Base-by-base conservation (phyloP, 2,888 invertebrate species). In the Nomada flava region DNA sequence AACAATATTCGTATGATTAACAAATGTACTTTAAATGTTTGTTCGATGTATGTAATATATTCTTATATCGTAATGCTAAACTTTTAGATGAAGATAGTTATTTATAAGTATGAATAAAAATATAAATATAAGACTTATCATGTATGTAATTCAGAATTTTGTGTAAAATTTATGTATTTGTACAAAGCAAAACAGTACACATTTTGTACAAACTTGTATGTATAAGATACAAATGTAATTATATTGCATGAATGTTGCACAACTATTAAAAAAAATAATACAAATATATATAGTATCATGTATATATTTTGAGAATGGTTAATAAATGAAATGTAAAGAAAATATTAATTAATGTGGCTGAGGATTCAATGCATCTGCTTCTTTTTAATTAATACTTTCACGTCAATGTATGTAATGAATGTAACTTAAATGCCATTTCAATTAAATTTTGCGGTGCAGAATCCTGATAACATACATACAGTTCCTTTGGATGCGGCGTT, bases 381-480 rank as follows among this genome's bases (percentile, higher is more conserved):
- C 18, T n/a, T 52, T 47, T 64, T 65, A 47, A 3, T 47, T 13
- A 10, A 47, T 15, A 47, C 2, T 13, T 42, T 79, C 26, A 64
- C 29, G 52, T 60, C 62, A 81, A 26, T 13, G 69, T 90, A 75
- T 92, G 90, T 74, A 94, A 93, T 95, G 95, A 72, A 94, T 96
- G 94, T 4, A 97, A 94, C 87, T 97, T 95, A 93, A 97, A 98
- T 9, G 98, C 98, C 90, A 98, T 95, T 95, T 98, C 98, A 0
- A 98, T 96, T 88, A 98, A 94, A 94, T 98, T 98, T 94, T 98
- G 98, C 0, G 98, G 97, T 18, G 97, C 95, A 42, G 96, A 96
- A 83, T 98, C 98, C 88, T 97, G 96, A 93, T 98, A 98, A 93
- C 98, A 98, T 59, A 98, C 95, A 91, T 97, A 98, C 15, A 98